Base-by-base conservation (phyloP, 2,797 vertebrate species). In the Karalla daura region DNA sequence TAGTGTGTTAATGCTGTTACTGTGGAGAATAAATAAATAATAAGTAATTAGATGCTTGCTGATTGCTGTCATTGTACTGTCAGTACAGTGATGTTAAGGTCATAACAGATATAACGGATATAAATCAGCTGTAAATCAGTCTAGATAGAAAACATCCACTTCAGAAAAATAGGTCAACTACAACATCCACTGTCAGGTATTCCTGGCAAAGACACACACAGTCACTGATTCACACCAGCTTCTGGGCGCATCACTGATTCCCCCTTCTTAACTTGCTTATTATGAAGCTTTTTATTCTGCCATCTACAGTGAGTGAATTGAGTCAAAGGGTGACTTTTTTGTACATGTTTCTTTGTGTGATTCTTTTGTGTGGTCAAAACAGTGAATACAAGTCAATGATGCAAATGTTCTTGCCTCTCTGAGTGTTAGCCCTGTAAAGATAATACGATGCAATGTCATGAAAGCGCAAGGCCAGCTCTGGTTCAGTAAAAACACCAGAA, bases 301-400 rank as follows among this genome's bases (percentile, higher is more conserved):
- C 10, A 40, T 74, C 79, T 70, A 79, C 70, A 55, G 81, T 60
- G 79, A 79, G 41, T 63, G 45, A 70, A 81, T 78, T 73, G 56
- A 74, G 63, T 65, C 65, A 74, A 70, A 63, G 46, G 14, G 28
- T 60, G 14, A 32, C 7, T 25, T 50, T 4, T 9, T 14, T 28
- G 17, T 39, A 41, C 8, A 52, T 33, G 43, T 21, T 21, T 61
- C 45, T 62, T 7, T n/a, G 3, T 30, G 12, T 15, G 23, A 55
- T 59, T 63, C 32, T 35, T 63, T 43, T 36, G 35, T 45, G 44
- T 32, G 69, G 35, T 70, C 56, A 70, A 51, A 72, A 18, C 9
- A 33, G 27, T n/a, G 33, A 63, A 78, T 73, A 59, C 21, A 67
- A 64, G n/a, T 47, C 53, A 69, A 54, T 35, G 13, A 12, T 53